Conservation (phyloP, 2,113 vertebrate species). For the Rhinichthys klamathensis region DNA sequence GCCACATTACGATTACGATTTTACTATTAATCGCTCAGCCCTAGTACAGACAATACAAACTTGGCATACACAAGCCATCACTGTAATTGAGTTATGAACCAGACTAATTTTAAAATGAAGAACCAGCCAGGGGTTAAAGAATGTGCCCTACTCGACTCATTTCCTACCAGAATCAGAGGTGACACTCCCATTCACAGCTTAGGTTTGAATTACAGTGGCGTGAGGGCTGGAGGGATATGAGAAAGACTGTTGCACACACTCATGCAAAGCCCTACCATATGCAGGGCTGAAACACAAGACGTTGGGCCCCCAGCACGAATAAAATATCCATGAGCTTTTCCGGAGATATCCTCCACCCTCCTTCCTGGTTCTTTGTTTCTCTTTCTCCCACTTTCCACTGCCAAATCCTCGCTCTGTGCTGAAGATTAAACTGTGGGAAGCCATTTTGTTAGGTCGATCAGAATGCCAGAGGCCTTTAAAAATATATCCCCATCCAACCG, state of each 20-base stretch:
- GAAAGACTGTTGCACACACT: constrained; percentile 18
- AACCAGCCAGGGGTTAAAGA: constrained; percentile 6
- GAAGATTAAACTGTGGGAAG: constrained; percentile 30
- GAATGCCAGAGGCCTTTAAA: constrained; percentile 3
- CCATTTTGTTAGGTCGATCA: constrained; percentile 38
- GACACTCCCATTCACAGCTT: constrained; percentile 38
- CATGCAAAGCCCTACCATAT: constrained; percentile 4
- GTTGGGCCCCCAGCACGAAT: constrained; percentile 26
- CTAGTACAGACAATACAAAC: background rate
- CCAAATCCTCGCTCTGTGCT: background rate
- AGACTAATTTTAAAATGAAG: constrained; percentile 17
- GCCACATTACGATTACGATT: background rate
- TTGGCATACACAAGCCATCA: background rate
- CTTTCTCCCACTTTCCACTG: background rate
- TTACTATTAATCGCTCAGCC: background rate
- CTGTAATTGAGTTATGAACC: background rate
- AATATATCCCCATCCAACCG: constrained; percentile 7
- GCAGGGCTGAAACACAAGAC: constrained; percentile 38
- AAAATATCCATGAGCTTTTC: constrained; percentile 56
- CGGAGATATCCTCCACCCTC: constrained; percentile 21
- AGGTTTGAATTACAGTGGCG: constrained; percentile 39
- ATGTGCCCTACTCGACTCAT: constrained; percentile 9
- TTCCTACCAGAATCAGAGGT: constrained; percentile 38
- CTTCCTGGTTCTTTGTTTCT: background rate
- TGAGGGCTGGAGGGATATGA: constrained; percentile 26